These are phyloP conservation scores for Pyrocoelia pectoralis DNA, from an alignment of 2,888 invertebrate species.

Conservation along the genomic window DNA sequence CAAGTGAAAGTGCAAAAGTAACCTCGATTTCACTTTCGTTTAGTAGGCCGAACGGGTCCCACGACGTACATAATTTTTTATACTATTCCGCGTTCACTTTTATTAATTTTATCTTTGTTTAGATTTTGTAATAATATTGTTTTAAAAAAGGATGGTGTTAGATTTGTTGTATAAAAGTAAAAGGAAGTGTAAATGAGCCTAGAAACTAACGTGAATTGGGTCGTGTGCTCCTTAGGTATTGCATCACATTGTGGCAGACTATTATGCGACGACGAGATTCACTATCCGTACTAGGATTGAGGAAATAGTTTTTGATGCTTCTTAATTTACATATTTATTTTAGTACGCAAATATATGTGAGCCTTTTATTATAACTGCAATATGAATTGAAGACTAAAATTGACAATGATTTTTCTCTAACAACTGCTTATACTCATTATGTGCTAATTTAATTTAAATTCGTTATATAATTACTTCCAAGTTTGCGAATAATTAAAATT, in stretches of 20 bases:
- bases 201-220: constrained; percentile 60
- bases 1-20: constrained; percentile 62
- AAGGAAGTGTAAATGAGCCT: constrained; percentile 47
- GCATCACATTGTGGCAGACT: constrained; percentile 54
- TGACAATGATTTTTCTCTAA: too few species aligned
- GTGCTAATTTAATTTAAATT: too few species aligned
- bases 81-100: constrained; percentile 32
- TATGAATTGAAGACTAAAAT: background rate
- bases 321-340: constrained; percentile 31
- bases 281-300: constrained; percentile 45
- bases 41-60: constrained; percentile 62
- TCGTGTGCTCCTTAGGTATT: constrained; percentile 59
- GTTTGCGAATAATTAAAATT: too few species aligned
- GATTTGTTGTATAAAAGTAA: constrained; percentile 16
- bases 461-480: too few species aligned
- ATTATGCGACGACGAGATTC: constrained; percentile 56
- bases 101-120: constrained; percentile 28
- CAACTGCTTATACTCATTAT: too few species aligned
- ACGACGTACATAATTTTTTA: constrained; percentile 55
- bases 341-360: constrained; percentile 18
- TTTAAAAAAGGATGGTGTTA: constrained; percentile 16
- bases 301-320: constrained; percentile 38
- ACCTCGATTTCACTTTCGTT: constrained; percentile 64
- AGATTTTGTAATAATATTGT: constrained; percentile 8
- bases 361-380: background rate